phyloP scores from a whole-genome alignment of 2,797 vertebrate species.

The Enteromius unitaeniatus region DNA sequence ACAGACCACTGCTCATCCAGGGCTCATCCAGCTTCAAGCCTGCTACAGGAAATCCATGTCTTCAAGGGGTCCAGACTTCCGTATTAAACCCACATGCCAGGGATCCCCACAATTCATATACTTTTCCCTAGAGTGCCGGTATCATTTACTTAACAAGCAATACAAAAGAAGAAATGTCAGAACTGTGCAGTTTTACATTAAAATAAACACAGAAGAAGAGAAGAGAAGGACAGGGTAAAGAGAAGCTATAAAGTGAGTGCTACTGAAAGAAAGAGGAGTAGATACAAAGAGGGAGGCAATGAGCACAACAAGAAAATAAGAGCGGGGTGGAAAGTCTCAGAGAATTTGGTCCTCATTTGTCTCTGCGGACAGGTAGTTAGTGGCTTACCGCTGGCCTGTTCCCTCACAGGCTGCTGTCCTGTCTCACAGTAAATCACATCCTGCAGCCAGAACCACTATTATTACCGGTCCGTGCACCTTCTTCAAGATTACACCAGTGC shows the following conservation, averaged over 20 bases:
- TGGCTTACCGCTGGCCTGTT: slow-evolving; percentile 53
- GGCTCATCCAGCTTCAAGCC: slow-evolving; percentile 32
- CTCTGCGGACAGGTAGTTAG: slow-evolving; percentile 61
- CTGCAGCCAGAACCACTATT: slow-evolving; percentile 44
- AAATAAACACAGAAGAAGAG: slow-evolving; percentile 11
- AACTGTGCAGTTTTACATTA: slow-evolving; percentile 20
- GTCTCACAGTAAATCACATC: slow-evolving; percentile 60
- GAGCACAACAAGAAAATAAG: slow-evolving; percentile 27
- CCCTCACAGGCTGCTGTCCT: slow-evolving; percentile 48
- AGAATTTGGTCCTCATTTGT: slow-evolving; percentile 59
- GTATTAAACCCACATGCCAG: slow-evolving; percentile 24
- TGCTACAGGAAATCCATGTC: slow-evolving; percentile 9
- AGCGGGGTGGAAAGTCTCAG: slow-evolving; percentile 34
- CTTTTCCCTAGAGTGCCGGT: background rate
- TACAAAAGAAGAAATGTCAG: background rate
- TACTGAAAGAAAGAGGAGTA: background rate
- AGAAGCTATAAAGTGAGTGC: background rate
- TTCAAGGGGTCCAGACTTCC: background rate
- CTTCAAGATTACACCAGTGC: slow-evolving; percentile 52
- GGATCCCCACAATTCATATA: slow-evolving; percentile 1
- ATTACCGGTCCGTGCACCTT: slow-evolving; percentile 53
- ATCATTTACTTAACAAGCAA: slow-evolving; percentile 27
- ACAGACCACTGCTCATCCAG: slow-evolving; percentile 33
- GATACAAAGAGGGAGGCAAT: slow-evolving; percentile 23
- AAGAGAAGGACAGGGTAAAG: slow-evolving; percentile 3